Percentiles rank a stretch among this genome's conserved stretches.
phyloP scores from a whole-genome alignment of 1,140 invertebrate species.

The Listronotus bonariensis region DNA sequence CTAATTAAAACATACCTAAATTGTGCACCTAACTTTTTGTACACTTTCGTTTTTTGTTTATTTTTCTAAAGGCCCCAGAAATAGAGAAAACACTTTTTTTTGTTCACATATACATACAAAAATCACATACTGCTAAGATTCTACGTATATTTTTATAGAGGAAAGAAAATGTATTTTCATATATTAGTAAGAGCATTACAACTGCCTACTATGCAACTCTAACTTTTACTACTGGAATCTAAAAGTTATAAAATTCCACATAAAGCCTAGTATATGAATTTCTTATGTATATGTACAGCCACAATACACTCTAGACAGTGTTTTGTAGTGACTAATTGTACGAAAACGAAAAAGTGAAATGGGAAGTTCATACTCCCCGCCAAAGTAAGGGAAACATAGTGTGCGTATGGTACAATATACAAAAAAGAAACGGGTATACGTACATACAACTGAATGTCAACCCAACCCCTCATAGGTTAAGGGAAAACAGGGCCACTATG shows the following conservation, averaged over 20 bases:
- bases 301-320: slow-evolving; percentile 1
- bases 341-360: slow-evolving; percentile 19
- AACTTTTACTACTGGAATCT: too few species aligned
- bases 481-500: slow-evolving; percentile 45
- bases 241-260: too few species aligned
- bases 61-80: slow-evolving; percentile 31
- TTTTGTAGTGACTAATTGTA: slow-evolving; percentile 11
- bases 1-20: slow-evolving; percentile 8
- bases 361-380: slow-evolving; percentile 23
- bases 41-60: slow-evolving; percentile 7
- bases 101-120: slow-evolving; percentile 20
- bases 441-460: slow-evolving; percentile 23
- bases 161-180: too few species aligned
- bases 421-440: slow-evolving; percentile 10
- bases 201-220: background rate
- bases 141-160: background rate
- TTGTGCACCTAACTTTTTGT: slow-evolving; percentile 17
- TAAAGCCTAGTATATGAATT: too few species aligned
- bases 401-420: slow-evolving; percentile 21
- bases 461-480: slow-evolving; percentile 54
- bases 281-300: background rate
- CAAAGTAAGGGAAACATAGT: slow-evolving; percentile 27
- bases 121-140: slow-evolving; percentile 4
- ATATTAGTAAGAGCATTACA: background rate
- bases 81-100: slow-evolving; percentile 11